These are phyloP conservation scores for Clivina fossor DNA, from an alignment of 2,888 invertebrate species.

Conservation along the genomic window DNA sequence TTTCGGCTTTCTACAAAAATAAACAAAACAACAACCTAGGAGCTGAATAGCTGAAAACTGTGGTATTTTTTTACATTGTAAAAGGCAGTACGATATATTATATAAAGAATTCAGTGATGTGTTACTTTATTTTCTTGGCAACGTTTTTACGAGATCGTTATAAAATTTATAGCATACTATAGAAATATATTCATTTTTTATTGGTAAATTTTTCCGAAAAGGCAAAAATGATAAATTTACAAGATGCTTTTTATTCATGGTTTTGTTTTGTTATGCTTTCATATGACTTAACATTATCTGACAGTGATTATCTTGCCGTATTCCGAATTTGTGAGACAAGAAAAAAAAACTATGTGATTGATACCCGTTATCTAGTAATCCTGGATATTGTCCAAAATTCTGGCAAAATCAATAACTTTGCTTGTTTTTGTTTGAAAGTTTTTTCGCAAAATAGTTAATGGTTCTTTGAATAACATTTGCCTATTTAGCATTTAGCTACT, in stretches of 20 bases:
- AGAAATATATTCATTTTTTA: slow-evolving; percentile 21
- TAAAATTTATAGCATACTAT: slow-evolving; percentile 7
- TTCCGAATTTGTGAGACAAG: not conserved
- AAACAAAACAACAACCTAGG: no score
- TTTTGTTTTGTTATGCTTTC: slow-evolving; percentile 14
- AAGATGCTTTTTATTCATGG: no score
- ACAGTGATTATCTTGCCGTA: slow-evolving; percentile 18
- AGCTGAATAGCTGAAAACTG: no score
- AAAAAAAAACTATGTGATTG: slow-evolving; percentile 18
- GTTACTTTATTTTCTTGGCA: slow-evolving; percentile 15
- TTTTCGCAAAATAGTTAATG: not conserved
- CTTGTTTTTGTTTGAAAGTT: not conserved
- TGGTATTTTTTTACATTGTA: no score
- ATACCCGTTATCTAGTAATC: slow-evolving; percentile 9
- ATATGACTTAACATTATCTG: slow-evolving; percentile 13
- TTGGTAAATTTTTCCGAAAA: no score
- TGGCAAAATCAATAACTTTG: not conserved
- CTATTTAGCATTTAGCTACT: no score
- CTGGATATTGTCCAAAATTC: slow-evolving; percentile 23
- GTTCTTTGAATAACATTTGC: no score
- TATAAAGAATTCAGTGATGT: not conserved
- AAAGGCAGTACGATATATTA: no score
- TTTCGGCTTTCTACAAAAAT: no score
- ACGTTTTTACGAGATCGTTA: slow-evolving; percentile 9
- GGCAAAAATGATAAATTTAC: slow-evolving; percentile 14